Conservation (phyloP, 2,797 vertebrate genomes). For the Neoniphon sammara region DNA sequence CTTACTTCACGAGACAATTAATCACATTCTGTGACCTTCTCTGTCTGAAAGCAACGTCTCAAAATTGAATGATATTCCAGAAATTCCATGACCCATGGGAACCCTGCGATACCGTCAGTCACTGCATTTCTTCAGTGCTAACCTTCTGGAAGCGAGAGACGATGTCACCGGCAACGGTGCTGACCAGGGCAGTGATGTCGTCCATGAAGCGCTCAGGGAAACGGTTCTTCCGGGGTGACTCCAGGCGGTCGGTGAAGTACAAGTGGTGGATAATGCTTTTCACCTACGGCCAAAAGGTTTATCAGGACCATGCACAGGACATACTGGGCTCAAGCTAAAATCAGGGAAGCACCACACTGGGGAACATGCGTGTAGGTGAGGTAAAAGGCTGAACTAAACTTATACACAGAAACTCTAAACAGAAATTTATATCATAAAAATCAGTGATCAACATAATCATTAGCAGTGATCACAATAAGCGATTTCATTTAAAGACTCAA, state of each 20-base stretch:
- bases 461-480: too few species aligned
- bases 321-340: not conserved
- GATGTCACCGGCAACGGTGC: slow-evolving; percentile 95
- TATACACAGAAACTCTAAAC: too few species aligned
- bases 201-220: slow-evolving; percentile 99
- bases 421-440: too few species aligned
- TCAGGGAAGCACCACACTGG: not conserved
- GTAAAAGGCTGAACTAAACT: too few species aligned
- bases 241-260: slow-evolving; percentile 96
- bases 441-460: too few species aligned
- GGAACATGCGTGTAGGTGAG: too few species aligned
- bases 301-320: not conserved
- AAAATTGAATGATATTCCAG: not conserved
- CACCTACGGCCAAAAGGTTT: slow-evolving; percentile 82
- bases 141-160: slow-evolving; percentile 99
- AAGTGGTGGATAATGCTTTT: slow-evolving; percentile 99
- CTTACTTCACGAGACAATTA: too few species aligned
- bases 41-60: not conserved
- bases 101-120: not conserved
- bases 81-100: too few species aligned
- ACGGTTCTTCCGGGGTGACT: slow-evolving; percentile 92
- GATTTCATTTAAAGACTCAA: too few species aligned
- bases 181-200: slow-evolving; percentile 95
- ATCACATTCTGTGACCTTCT: too few species aligned
- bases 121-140: slow-evolving; percentile 15